phyloP scores from a whole-genome alignment of 2,888 invertebrate genomes.

The Cephus pygmeus region DNA sequence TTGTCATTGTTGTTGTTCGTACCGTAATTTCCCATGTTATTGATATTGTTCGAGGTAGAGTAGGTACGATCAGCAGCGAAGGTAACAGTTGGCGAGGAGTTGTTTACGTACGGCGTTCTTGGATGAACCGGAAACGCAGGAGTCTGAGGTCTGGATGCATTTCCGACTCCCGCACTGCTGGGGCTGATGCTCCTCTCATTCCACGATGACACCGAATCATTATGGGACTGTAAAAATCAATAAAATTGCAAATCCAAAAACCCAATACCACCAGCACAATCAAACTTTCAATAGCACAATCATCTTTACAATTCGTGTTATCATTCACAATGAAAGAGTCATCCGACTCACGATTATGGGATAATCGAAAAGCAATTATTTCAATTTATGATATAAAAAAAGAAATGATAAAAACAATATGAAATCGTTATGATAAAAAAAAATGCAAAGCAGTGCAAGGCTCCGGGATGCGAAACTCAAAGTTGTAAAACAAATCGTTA shows the following conservation, averaged over 20 bases:
- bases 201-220: conserved; percentile 77
- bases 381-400: too few species aligned
- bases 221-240: conserved; percentile 48
- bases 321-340: too few species aligned
- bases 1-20: conserved; percentile 39
- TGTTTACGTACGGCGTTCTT: conserved; percentile 86
- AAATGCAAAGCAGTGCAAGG: too few species aligned
- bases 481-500: conserved; percentile 9
- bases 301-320: too few species aligned
- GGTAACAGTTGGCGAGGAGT: conserved; percentile 74
- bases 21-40: conserved; percentile 38
- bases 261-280: too few species aligned
- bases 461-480: too few species aligned
- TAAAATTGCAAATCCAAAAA: conserved; percentile 3
- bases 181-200: conserved; percentile 69
- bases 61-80: conserved; percentile 58
- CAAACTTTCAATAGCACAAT: too few species aligned
- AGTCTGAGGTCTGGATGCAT: conserved; percentile 81
- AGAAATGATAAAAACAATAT: too few species aligned
- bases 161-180: conserved; percentile 68
- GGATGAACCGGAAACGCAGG: conserved; percentile 95
- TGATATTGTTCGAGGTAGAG: conserved; percentile 35
- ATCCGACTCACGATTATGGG: too few species aligned
- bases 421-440: too few species aligned
- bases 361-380: too few species aligned